These are phyloP conservation scores for Steinernema khuongi DNA, from an alignment of 1,140 invertebrate species.

Conservation along the genomic window DNA sequence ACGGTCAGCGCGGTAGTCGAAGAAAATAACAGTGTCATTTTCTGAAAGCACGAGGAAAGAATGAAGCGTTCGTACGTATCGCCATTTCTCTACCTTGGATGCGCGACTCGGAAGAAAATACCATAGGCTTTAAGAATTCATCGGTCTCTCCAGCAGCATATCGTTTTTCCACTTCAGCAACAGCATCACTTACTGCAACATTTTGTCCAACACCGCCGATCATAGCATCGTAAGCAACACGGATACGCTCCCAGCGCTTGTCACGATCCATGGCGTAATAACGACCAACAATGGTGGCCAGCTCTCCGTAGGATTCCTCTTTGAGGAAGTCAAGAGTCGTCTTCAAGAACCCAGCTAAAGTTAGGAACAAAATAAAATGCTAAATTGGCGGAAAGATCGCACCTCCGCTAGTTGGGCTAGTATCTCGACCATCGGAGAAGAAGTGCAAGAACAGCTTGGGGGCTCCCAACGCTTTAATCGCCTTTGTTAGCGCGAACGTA, in stretches of 20 bases:
- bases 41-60: constrained; percentile 40
- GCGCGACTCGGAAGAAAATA: constrained; percentile 57
- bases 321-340: constrained; percentile 50
- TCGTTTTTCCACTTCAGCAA: constrained; percentile 56
- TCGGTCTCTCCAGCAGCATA: constrained; percentile 59
- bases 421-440: constrained; percentile 63
- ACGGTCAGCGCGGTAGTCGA: constrained; percentile 62
- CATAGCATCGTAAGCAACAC: constrained; percentile 63
- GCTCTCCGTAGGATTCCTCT: constrained; percentile 58
- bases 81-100: constrained; percentile 51
- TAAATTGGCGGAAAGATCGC: constrained; percentile 18
- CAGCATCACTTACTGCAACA: constrained; percentile 45
- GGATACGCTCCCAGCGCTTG: constrained; percentile 61
- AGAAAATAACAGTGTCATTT: constrained; percentile 62
- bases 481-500: constrained; percentile 60
- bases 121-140: constrained; percentile 63
- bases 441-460: constrained; percentile 62
- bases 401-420: constrained; percentile 60
- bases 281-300: constrained; percentile 62
- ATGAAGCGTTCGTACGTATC: not conserved
- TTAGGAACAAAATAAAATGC: not conserved
- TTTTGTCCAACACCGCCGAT: constrained; percentile 60
- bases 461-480: constrained; percentile 59
- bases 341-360: constrained; percentile 54
- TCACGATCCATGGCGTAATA: constrained; percentile 65